Evolutionary conservation across 1,140 invertebrate species (phyloP).

Genomic region (Penaeus japonicus): DNA sequence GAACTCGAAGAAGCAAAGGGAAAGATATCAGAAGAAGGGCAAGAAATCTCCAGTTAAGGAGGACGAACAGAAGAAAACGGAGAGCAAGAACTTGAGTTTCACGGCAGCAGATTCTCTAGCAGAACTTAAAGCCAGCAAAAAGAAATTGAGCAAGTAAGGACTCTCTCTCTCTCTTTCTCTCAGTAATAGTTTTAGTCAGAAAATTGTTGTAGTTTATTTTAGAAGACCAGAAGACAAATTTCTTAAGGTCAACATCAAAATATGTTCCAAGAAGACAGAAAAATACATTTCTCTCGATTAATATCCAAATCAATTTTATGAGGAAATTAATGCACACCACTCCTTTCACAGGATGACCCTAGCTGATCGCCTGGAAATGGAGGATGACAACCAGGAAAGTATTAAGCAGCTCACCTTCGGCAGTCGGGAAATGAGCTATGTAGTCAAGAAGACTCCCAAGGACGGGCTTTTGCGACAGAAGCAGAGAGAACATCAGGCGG

Average conservation of each 20-base stretch:
- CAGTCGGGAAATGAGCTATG: slow-evolving; percentile 41
- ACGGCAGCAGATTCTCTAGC: neutral
- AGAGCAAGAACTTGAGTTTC: slow-evolving; percentile 66
- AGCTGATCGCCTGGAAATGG: slow-evolving; percentile 26
- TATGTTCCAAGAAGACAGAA: too few relatives aligned
- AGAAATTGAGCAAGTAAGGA: slow-evolving; percentile 40
- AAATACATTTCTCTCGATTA: too few relatives aligned
- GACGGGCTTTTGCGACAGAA: slow-evolving; percentile 3
- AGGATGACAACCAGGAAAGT: neutral
- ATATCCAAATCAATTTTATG: too few relatives aligned
- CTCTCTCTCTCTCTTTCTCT: neutral
- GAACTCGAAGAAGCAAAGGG: slow-evolving; percentile 6
- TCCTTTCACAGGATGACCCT: slow-evolving; percentile 14
- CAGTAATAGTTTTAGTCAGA: too few relatives aligned
- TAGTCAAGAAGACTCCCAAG: slow-evolving; percentile 27
- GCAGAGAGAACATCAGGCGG: slow-evolving; percentile 27
- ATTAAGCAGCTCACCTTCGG: slow-evolving; percentile 37
- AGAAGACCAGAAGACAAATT: too few relatives aligned
- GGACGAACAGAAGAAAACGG: slow-evolving; percentile 64
- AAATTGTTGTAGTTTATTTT: too few relatives aligned
- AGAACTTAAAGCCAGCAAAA: slow-evolving; percentile 36
- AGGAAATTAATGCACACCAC: neutral
- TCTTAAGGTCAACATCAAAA: too few relatives aligned
- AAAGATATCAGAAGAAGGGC: neutral
- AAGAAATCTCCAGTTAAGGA: neutral